Base-by-base conservation (phyloP, 1,140 invertebrate species). In the Proctacanthus coquilletti region DNA sequence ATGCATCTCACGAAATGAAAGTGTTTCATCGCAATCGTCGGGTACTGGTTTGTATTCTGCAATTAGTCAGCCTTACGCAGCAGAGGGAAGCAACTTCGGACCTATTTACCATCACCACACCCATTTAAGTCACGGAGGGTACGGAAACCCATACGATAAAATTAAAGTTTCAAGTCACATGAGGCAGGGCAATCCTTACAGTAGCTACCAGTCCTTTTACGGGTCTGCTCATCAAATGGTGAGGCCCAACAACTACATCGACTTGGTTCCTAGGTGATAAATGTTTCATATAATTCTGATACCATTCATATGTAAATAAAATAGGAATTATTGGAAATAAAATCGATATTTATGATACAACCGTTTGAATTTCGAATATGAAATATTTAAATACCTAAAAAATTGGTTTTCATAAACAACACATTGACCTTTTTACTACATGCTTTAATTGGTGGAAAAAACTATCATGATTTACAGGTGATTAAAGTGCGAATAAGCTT, bases 81-180 rank as follows among this genome's bases (percentile, higher is more conserved):
- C 51, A 6, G 66, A 69, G 38, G 53, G 65, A 38, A 64, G 66
- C 30, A 63, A 63, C 23, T 69, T 66, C 41, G 65, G 66, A 4
- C 63, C 66, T 3, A 61, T 68, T 20, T 69, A 66, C 51, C 64
- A 66, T 47, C 53, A 61, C 41, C 53, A 55, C 40, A 45, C 53
- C 15, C 47, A 57, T 17, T 44, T 45, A 19, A 27, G n/a, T 9
- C 52, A 57, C 31, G 37, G 45, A 5, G 39, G 39, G 3, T 58
- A 58, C 35, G 52, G 43, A 23, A 56, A 42, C 41, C 56, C 57
- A 10, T 60, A 60, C 37, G 57, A 60, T 18, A 60, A 60, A 46
- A 45, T 56, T 9, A 60, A 60, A 42, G 48, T 57, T 11, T 34
- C 52, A 23, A 40, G 46, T 25, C 48, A 52, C 31, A 50, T 48